Percentiles rank a stretch among this genome's conserved stretches.
Evolutionary conservation across 2,113 vertebrate genomes (phyloP).

Genomic region (Hippocampus barbouri): DNA sequence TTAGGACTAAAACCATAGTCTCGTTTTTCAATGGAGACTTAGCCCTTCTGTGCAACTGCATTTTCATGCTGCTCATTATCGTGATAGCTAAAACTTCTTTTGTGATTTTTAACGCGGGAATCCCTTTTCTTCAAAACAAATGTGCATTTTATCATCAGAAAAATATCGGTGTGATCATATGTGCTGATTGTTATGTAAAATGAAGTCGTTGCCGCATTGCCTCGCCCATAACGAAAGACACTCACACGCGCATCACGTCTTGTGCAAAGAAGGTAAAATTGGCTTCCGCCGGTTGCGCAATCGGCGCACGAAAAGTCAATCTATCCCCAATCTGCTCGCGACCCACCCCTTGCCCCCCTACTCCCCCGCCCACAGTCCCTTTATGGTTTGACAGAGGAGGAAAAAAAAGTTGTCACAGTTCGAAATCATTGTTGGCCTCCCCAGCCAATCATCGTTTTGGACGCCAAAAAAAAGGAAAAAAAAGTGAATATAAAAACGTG

Average conservation of each 20-base stretch:
- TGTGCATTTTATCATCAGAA: no score
- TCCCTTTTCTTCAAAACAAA: no score
- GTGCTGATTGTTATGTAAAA: background rate
- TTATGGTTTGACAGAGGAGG: conserved; percentile 73
- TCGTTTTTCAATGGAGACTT: no score
- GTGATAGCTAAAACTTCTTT: no score
- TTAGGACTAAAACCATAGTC: no score
- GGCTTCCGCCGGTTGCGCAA: conserved; percentile 21
- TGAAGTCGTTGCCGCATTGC: background rate
- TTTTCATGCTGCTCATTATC: no score
- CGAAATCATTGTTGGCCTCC: conserved; percentile 88
- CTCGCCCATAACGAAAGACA: background rate
- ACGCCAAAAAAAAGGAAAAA: conserved; percentile 80
- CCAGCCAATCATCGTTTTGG: conserved; percentile 91
- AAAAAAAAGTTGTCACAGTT: conserved; percentile 76
- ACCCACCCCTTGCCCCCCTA: background rate
- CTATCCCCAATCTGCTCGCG: conserved; percentile 32
- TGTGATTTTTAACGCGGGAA: no score
- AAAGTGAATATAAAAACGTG: conserved; percentile 95
- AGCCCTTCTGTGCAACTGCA: no score
- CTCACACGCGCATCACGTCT: background rate
- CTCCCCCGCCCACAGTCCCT: conserved; percentile 44
- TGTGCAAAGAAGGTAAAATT: background rate
- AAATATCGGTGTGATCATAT: no score
- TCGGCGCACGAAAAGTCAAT: conserved; percentile 18